Conservation (phyloP, 2,888 invertebrate species). For the Lepidonotus clava region DNA sequence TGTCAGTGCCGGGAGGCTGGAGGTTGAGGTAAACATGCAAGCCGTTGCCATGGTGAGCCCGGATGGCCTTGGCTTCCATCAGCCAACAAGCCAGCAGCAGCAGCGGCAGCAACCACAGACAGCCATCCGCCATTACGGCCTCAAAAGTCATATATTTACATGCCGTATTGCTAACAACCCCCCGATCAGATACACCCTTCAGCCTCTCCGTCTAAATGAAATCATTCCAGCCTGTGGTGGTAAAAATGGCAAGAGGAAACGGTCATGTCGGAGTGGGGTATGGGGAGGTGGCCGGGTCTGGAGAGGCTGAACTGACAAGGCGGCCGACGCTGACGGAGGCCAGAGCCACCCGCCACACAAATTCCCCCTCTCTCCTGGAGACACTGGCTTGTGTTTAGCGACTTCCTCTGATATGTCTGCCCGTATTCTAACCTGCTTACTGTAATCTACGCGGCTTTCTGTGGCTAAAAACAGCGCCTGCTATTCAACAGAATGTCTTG, state of each 20-base stretch:
- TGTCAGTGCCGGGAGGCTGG: background rate
- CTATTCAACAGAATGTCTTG: no score
- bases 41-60: constrained; percentile 26
- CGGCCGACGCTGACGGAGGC: constrained; percentile 8
- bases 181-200: no score
- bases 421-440: background rate
- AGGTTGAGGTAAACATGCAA: constrained; percentile 17
- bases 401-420: background rate
- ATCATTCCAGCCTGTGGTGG: no score
- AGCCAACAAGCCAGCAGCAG: background rate
- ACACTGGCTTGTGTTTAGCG: constrained; percentile 26
- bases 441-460: background rate
- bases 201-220: no score
- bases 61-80: background rate
- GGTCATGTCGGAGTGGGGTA: background rate
- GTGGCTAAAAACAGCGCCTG: no score
- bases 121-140: background rate
- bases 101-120: constrained; percentile 10
- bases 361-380: background rate
- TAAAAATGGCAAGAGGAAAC: background rate
- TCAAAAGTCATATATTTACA: no score
- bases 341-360: background rate
- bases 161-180: no score
- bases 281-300: background rate
- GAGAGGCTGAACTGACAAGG: background rate